Conservation (phyloP, 1,140 invertebrate genomes). For the Papilio glaucus region DNA sequence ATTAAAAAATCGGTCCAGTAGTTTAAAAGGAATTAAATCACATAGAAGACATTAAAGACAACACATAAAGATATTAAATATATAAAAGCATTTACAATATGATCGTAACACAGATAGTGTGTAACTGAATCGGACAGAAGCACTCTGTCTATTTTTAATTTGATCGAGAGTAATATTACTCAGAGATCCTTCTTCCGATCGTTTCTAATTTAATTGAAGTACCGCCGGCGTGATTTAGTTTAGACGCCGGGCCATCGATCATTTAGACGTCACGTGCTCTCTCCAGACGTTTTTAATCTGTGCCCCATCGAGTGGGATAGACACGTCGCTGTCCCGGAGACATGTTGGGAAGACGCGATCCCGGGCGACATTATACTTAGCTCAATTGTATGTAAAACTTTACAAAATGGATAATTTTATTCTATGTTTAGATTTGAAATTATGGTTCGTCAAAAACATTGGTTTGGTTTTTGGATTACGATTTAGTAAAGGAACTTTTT, state of each 20-base stretch:
- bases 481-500: background rate
- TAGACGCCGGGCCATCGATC: slow-evolving; percentile 4
- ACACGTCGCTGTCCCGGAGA: slow-evolving; percentile 13
- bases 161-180: background rate
- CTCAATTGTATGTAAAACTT: background rate
- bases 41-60: too few species aligned
- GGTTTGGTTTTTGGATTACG: too few species aligned
- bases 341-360: slow-evolving; percentile 2
- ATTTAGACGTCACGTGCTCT: slow-evolving; percentile 16
- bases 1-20: too few species aligned
- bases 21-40: too few species aligned
- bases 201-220: slow-evolving; percentile 14
- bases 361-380: background rate
- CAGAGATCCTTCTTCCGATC: background rate
- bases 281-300: slow-evolving; percentile 23
- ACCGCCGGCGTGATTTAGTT: slow-evolving; percentile 2
- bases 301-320: slow-evolving; percentile 23
- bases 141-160: background rate
- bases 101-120: too few species aligned
- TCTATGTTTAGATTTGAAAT: slow-evolving; percentile 6
- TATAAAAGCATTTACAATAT: too few species aligned
- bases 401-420: background rate
- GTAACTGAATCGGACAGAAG: slow-evolving; percentile 1
- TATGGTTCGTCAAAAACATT: too few species aligned
- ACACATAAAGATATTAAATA: too few species aligned